Conservation (phyloP, 1,140 invertebrate species). For the Papilio machaon region DNA sequence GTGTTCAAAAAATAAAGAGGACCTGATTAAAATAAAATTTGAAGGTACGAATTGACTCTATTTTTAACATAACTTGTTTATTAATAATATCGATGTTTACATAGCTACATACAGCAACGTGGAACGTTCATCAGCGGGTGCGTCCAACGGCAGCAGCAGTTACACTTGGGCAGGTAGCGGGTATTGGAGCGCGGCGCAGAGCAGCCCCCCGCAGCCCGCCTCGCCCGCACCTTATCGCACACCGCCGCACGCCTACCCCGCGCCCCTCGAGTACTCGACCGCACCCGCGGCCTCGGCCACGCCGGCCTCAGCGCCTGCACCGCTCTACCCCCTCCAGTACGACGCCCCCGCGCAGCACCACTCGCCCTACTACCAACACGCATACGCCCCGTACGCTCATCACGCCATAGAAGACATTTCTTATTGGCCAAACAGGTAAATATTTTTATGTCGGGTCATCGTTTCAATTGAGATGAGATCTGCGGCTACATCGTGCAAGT, state of each 20-base stretch:
- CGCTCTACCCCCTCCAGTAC: conserved; percentile 70
- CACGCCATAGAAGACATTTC: conserved; percentile 77
- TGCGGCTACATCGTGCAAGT: no score
- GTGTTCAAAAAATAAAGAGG: no score
- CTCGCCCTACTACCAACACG: conserved; percentile 73
- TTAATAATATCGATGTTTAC: conserved; percentile 21
- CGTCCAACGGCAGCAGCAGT: conserved; percentile 68
- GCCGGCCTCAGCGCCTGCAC: conserved; percentile 61
- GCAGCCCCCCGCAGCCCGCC: conserved; percentile 67
- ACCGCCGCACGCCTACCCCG: conserved; percentile 68
- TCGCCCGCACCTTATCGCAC: conserved; percentile 69
- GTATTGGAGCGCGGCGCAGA: conserved; percentile 70
- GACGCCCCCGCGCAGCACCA: conserved; percentile 70
- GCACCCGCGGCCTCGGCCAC: conserved; percentile 60
- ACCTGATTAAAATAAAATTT: no score
- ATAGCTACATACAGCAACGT: conserved; percentile 73
- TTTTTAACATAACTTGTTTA: not conserved
- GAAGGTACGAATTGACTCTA: not conserved
- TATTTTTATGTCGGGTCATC: not conserved
- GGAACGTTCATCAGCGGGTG: conserved; percentile 66
- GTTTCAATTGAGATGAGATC: conserved; percentile 13
- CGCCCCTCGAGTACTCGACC: conserved; percentile 69
- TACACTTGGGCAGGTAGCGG: conserved; percentile 73
- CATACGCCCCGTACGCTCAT: conserved; percentile 74
- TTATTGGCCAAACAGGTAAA: conserved; percentile 75